These are phyloP conservation scores for Nemoura dubitans DNA, from an alignment of 2,888 invertebrate species.

Conservation along the genomic window DNA sequence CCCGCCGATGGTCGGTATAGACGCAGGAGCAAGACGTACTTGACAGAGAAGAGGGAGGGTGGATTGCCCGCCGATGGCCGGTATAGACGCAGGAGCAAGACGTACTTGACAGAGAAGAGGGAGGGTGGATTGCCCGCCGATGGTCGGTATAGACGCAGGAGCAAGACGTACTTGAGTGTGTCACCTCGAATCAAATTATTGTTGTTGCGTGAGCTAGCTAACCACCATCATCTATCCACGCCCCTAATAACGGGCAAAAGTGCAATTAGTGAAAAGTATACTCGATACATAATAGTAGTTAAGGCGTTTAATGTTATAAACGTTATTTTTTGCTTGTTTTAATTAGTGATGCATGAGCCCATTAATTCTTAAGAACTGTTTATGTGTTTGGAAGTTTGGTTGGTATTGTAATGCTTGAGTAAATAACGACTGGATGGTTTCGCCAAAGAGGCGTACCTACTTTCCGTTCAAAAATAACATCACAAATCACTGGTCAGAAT, in stretches of 20 bases:
- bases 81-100: too few species aligned
- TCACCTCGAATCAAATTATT: conserved; percentile 19
- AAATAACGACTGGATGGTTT: background rate
- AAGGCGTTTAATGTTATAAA: background rate
- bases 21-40: too few species aligned
- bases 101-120: too few species aligned
- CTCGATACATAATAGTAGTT: background rate
- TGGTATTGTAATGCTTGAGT: background rate
- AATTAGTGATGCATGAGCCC: background rate
- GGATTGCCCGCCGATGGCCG: too few species aligned
- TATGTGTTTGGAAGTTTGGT: too few species aligned
- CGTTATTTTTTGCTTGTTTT: background rate
- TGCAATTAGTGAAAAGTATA: conserved; percentile 7
- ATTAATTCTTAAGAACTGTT: background rate
- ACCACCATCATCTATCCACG: conserved; percentile 21
- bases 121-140: conserved; percentile 7
- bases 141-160: too few species aligned
- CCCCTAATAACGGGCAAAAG: background rate
- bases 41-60: background rate
- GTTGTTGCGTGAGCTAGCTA: background rate
- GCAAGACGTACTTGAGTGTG: conserved; percentile 14
- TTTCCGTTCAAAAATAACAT: background rate
- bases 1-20: too few species aligned
- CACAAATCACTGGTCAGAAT: background rate
- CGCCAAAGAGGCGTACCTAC: background rate